Base-by-base conservation (phyloP, 2,113 vertebrate genomes). In the Acanthisitta chloris region DNA sequence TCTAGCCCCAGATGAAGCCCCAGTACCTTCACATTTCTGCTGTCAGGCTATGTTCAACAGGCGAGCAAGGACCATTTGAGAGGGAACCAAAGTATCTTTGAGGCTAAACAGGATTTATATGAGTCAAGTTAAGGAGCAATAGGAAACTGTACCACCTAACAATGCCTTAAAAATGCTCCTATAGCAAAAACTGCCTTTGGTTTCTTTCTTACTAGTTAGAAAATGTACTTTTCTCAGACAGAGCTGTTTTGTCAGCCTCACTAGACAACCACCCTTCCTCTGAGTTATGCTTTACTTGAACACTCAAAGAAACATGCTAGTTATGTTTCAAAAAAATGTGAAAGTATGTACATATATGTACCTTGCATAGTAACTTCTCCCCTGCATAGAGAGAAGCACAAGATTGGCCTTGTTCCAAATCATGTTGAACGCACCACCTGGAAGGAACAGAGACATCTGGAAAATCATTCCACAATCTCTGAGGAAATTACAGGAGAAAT, bases 401-500 rank as follows among this genome's bases (percentile, higher is more conserved):
- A 84, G 73, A 67, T 95, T 98, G 97, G 97, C 93, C 67, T 62
- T 59, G 40, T 52, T 97, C 97, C 97, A 97, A 97, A 88, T 97
- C 93, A 90, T 96, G 96, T 96, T 96, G 88, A 96, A 97, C 96
- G 96, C 46, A 1, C 95, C 96, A 97, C 96, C 97, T 97, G 96
- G 96, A 97, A 96, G 92, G 88, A 96, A 88, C 91, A 69, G 88
- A 96, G 95, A 96, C 97, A 98, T 97, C 97, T 97, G 97, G 97
- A 97, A 97, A 97, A 97, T 95, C 96, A 97, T 97, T 96, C 94
- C 93, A 85, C 84, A 62, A 64, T 97, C 96, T 97, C 97, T 84
- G 90, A 97, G 97, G 96, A 97, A 97, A 98, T 98, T 97, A 96
- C 78, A 95, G 87, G 85, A 97, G 94, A 97, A 96, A 97, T 97